Evolutionary conservation across 2,888 invertebrate species (phyloP).

Genomic region (Synanthedon formicaeformis): DNA sequence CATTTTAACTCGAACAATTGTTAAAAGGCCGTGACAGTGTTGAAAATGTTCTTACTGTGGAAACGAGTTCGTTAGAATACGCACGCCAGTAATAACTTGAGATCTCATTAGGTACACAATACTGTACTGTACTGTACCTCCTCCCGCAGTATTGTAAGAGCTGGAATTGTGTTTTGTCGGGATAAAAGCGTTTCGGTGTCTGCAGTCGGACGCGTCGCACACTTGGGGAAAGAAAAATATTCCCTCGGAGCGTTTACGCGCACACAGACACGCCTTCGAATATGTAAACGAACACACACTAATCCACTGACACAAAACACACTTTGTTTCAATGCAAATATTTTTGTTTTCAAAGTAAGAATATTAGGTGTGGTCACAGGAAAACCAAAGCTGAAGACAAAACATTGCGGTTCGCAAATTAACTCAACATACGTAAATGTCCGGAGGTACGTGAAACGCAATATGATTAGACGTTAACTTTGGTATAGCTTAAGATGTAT

Average conservation of each 20-base stretch:
- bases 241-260: neutral
- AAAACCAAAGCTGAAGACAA: too few species aligned
- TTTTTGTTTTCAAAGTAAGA: too few species aligned
- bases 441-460: too few species aligned
- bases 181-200: conserved; percentile 45
- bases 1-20: conserved; percentile 32
- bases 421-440: too few species aligned
- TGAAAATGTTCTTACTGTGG: neutral
- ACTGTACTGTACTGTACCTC: conserved; percentile 6
- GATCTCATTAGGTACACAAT: conserved; percentile 9
- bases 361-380: too few species aligned
- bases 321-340: neutral
- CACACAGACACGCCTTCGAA: neutral
- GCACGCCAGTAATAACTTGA: conserved; percentile 5
- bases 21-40: conserved; percentile 8
- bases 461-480: too few species aligned
- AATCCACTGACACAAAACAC: neutral
- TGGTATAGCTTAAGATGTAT: too few species aligned
- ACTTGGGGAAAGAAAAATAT: neutral
- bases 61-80: neutral
- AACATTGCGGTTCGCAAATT: too few species aligned
- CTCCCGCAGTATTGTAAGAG: conserved; percentile 3
- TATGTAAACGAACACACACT: neutral
- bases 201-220: conserved; percentile 7
- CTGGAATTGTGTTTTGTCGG: conserved; percentile 21